Evolutionary conservation across 2,888 invertebrate genomes (phyloP).

Genomic region (Spisula subtruncata): DNA sequence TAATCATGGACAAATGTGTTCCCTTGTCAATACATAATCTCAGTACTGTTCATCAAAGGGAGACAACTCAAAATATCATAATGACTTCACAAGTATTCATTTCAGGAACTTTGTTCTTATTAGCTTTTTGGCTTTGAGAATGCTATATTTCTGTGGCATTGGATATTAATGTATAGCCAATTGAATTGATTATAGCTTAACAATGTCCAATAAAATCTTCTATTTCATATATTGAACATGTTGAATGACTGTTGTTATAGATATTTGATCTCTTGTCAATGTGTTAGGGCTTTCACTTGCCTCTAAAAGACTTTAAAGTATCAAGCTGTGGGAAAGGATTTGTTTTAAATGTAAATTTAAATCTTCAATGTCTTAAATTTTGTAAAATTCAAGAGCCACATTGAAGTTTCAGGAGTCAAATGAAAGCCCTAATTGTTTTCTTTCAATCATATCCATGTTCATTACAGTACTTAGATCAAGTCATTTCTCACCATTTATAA

Average conservation of each 20-base stretch:
- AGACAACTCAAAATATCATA: neutral
- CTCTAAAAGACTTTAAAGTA: too few species aligned
- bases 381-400: too few species aligned
- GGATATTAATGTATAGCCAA: neutral
- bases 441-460: conserved; percentile 14
- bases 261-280: neutral
- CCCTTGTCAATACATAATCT: conserved; percentile 19
- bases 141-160: too few species aligned
- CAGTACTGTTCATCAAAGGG: neutral
- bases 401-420: too few species aligned
- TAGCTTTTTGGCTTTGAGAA: too few species aligned
- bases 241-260: neutral
- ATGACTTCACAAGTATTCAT: too few species aligned
- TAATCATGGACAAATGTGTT: conserved; percentile 45
- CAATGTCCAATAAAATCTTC: neutral
- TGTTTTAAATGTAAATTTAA: too few species aligned
- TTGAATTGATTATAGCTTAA: neutral
- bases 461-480: conserved; percentile 4
- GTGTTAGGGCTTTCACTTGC: too few species aligned
- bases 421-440: neutral
- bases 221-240: conserved; percentile 3
- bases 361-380: too few species aligned
- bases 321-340: too few species aligned
- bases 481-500: neutral
- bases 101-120: too few species aligned